Evolutionary conservation across 1,140 invertebrate genomes (phyloP).

Genomic region (Drosophila lowei): DNA sequence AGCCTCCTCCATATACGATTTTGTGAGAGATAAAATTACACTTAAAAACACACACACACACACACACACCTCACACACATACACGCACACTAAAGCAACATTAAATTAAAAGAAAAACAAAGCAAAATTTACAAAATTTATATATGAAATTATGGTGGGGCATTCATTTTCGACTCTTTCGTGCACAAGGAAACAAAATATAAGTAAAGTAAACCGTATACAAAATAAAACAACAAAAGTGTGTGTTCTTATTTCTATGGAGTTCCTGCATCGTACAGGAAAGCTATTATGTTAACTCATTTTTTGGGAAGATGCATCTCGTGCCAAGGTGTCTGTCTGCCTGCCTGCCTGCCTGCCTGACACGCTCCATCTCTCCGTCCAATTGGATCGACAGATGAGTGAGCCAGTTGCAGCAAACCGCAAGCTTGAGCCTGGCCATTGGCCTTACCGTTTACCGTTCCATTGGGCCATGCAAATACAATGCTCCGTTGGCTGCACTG

Average conservation of each 20-base stretch:
- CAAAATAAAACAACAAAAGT: constrained; percentile 31
- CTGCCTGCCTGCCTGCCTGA: not conserved
- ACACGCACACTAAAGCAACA: constrained; percentile 18
- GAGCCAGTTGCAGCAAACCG: constrained; percentile 6
- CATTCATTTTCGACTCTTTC: constrained; percentile 70
- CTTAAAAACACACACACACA: constrained; percentile 27
- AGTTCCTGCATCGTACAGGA: not conserved
- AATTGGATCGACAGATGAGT: constrained; percentile 10
- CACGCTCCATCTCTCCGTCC: constrained; percentile 14
- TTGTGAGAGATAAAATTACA: constrained; percentile 56
- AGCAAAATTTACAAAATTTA: constrained; percentile 12
- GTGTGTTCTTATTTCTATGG: too few relatives aligned
- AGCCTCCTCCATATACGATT: constrained; percentile 62
- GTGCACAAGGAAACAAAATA: constrained; percentile 70
- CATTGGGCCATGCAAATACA: too few relatives aligned
- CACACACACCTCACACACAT: constrained; percentile 27
- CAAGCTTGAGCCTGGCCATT: constrained; percentile 20
- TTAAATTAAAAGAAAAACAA: constrained; percentile 26
- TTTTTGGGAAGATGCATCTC: not conserved
- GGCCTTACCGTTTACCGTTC: constrained; percentile 13
- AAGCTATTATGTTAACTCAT: not conserved
- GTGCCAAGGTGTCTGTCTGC: too few relatives aligned
- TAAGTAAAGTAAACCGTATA: constrained; percentile 75
- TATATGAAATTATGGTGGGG: constrained; percentile 39
- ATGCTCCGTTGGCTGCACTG: constrained; percentile 24